Percentiles rank a stretch among this genome's conserved stretches.
phyloP scores from a whole-genome alignment of 1,140 invertebrate species.

The Drosophila pandora region DNA sequence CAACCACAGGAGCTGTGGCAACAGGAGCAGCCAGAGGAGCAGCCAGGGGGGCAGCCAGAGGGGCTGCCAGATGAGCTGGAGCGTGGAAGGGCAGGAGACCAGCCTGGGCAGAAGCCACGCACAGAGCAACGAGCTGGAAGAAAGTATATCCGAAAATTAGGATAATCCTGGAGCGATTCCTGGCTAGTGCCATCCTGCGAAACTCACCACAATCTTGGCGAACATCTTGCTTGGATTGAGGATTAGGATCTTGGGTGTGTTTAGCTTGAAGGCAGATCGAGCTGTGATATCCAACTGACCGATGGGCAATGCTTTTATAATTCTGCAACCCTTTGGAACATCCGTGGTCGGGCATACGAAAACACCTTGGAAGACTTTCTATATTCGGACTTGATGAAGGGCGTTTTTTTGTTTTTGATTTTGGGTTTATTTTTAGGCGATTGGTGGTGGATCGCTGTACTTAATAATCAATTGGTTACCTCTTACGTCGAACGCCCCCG shows the following conservation, averaged over 20 bases:
- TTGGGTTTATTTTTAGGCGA: neutral
- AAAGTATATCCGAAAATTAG: neutral
- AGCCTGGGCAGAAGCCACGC: slow-evolving; percentile 76
- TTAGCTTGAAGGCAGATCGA: slow-evolving; percentile 54
- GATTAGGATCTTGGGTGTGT: slow-evolving; percentile 31
- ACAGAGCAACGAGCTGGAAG: slow-evolving; percentile 64
- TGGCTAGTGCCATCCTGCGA: neutral
- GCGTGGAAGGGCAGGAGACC: slow-evolving; percentile 59
- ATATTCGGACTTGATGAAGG: slow-evolving; percentile 54
- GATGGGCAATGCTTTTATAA: slow-evolving; percentile 63
- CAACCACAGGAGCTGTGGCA: slow-evolving; percentile 66
- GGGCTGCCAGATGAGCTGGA: slow-evolving; percentile 58
- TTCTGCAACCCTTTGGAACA: slow-evolving; percentile 37
- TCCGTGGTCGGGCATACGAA: slow-evolving; percentile 54
- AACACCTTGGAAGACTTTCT: slow-evolving; percentile 63
- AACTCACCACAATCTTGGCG: slow-evolving; percentile 73
- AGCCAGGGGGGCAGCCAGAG: slow-evolving; percentile 50
- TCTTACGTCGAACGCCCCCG: slow-evolving; percentile 54
- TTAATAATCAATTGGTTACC: slow-evolving; percentile 70
- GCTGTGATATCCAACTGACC: slow-evolving; percentile 53
- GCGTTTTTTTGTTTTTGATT: slow-evolving; percentile 13
- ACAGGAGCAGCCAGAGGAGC: slow-evolving; percentile 61
- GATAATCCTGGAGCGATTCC: neutral
- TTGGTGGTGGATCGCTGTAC: slow-evolving; percentile 20
- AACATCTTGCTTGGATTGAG: slow-evolving; percentile 61